Evolutionary conservation across 2,888 invertebrate genomes (phyloP), one percentile per base, ranked within the genome.

Genomic region (Griposia aprilina): DNA sequence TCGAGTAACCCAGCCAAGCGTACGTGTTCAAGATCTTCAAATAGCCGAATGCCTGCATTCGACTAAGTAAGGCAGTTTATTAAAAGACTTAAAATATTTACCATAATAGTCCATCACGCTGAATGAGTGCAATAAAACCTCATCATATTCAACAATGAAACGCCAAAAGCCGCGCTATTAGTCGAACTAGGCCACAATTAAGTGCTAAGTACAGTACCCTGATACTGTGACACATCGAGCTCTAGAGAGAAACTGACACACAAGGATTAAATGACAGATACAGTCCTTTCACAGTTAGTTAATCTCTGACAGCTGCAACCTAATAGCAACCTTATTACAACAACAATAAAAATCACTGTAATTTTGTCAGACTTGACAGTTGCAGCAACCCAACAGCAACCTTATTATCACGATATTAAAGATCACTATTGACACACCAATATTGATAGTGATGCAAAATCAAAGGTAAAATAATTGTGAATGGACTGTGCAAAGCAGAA

Each of bases 191-290:
- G 65, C 70, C 60, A 77, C 48, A 48, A 17, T 62, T 30, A 72
- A 67, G 45, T 55, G 59, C 50, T 62, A 57, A 57, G 65, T 45
- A 57, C 88, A 87, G 84, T 81, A 41, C 15, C 0, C 17, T 4
- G 4, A 3, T 55, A 15, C 26, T 63, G 20, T 48, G 41, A 66
- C 15, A 45, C 15, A 48, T 17, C 4, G 1, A 23, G 45, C 1
- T 80, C 48, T 23, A 26, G 0, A 48, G 36, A 55, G 13, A 13
- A 0, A 55, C 6, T 41, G 3, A 57, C 41, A 36, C 15, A 7
- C 20, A 52, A 7, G 6, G 7, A 20, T 10, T 52, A 52, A 52
- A 52, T 52, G 52, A 52, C 0, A 52, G 20, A 15, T 50, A 41
- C 41, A 20, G 20, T 20, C 52, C 6, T 7, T 52, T 52, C 20